Conservation (phyloP, 2,888 invertebrate genomes). For the Drosophila algonquin region DNA sequence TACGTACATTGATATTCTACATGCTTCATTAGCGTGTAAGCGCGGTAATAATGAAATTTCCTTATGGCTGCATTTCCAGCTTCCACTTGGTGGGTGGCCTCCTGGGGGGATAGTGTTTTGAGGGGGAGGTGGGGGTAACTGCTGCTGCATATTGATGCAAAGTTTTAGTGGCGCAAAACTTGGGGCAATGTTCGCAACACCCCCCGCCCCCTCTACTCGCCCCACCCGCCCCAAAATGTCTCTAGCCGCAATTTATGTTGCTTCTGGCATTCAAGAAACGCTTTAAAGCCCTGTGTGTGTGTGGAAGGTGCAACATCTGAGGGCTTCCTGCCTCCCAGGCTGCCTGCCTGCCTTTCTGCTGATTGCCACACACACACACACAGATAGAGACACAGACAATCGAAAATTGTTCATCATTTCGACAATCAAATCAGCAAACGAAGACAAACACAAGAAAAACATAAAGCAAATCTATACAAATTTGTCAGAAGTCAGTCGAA, state of each 20-base stretch:
- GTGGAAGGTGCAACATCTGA: conserved; percentile 50
- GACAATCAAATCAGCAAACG: conserved; percentile 72
- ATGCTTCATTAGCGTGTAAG: conserved; percentile 81
- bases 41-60: conserved; percentile 80
- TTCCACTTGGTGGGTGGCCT: conserved; percentile 13
- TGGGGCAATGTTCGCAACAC: conserved; percentile 54
- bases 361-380: conserved; percentile 30
- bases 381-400: conserved; percentile 52
- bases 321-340: neutral
- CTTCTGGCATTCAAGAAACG: conserved; percentile 43
- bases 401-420: conserved; percentile 53
- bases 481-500: conserved; percentile 60
- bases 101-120: conserved; percentile 6
- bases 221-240: neutral
- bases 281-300: conserved; percentile 19
- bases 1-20: conserved; percentile 75
- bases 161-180: conserved; percentile 66
- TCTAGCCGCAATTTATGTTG: conserved; percentile 70
- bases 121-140: conserved; percentile 4
- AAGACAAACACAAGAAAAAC: conserved; percentile 56
- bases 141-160: conserved; percentile 67
- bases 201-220: neutral
- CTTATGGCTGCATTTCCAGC: conserved; percentile 73
- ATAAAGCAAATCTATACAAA: conserved; percentile 47
- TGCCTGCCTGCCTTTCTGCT: conserved; percentile 3